These are phyloP conservation scores for Hemibates koningsi DNA, from an alignment of 2,113 vertebrate genomes.

Conservation along the genomic window DNA sequence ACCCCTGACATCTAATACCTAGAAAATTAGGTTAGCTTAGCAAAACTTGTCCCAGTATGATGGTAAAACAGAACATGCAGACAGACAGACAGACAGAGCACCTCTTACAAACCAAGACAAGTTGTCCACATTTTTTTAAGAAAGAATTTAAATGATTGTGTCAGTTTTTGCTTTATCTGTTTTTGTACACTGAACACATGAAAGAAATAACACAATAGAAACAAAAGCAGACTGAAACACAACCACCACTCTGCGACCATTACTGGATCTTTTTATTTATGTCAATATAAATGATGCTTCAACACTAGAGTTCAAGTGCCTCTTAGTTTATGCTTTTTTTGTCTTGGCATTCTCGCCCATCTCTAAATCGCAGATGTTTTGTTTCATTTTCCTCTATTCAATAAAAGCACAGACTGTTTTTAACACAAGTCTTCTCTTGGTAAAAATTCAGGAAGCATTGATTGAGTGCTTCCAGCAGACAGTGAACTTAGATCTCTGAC, in stretches of 20 bases:
- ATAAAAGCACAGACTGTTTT: not conserved
- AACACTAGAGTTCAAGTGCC: not conserved
- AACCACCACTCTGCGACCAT: not conserved
- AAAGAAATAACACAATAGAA: not conserved
- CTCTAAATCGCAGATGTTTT: not conserved
- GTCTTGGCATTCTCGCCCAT: not conserved
- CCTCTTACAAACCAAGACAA: not conserved
- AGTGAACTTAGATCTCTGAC: not conserved
- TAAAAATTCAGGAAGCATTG: not conserved
- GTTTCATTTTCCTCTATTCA: not conserved
- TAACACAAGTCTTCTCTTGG: not conserved
- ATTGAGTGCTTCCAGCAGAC: not conserved
- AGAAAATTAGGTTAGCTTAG: not conserved
- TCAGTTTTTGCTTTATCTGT: not conserved
- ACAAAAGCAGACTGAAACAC: not conserved
- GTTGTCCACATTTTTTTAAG: not conserved
- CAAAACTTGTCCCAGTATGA: not conserved
- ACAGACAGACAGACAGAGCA: not conserved
- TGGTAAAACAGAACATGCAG: not conserved
- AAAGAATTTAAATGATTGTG: not conserved
- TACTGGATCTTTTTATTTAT: not conserved
- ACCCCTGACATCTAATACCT: fast-evolving
- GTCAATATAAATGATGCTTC: not conserved
- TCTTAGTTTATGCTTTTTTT: not conserved
- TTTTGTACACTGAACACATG: not conserved